Evolutionary conservation across 2,888 invertebrate species (phyloP), one percentile per base, ranked within the genome.

Genomic region (Limnephilus rhombicus): DNA sequence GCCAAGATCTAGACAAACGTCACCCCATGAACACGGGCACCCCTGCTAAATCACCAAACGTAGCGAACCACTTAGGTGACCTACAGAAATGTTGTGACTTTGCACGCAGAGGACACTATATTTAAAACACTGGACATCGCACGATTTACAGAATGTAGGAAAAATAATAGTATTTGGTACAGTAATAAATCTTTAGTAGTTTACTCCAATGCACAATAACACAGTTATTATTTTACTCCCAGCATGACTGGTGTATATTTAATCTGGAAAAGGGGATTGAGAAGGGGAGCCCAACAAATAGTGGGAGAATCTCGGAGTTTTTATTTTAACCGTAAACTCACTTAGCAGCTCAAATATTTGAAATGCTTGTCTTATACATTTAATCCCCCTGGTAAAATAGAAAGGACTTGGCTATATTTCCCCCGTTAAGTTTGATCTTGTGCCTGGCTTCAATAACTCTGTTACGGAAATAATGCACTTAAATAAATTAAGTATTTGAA

Each of bases 261-360:
- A 92, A 90, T 92, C 90, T 45, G 86, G 90, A 29, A 90, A 92
- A 92, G n/a, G n/a, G n/a, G 88, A 90, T 90, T 92, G 90, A 88
- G 86, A 53, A 45, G 92, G 88, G 88, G 41, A 81, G 24, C 81
- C n/a, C 68, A 53, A 82, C 88, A 92, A 92, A 92, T 90, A 92
- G 49, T 37, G 81, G 24, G 3, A n/a, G 87, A 11, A 53, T 85
- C 85, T 53, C 91, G 45, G 29, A 9, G 15, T 91, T 91, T 91
- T 91, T 85, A 18, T 82, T 88, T 88, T 53, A 31, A 31, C 68
- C 29, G 45, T 45, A 83, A 90, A 90, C 41, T 49, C 90, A 53
- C 81, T 88, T 68, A 53, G 68, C 31, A 24, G 68, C 88, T 34
- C 88, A 88, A 88, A 88, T 88, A 88, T 88, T 88, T 88, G 80